Percentiles rank a stretch among this genome's conserved stretches.
Evolutionary conservation across 1,140 invertebrate species (phyloP).

Genomic region (Lasioglossum albipes): DNA sequence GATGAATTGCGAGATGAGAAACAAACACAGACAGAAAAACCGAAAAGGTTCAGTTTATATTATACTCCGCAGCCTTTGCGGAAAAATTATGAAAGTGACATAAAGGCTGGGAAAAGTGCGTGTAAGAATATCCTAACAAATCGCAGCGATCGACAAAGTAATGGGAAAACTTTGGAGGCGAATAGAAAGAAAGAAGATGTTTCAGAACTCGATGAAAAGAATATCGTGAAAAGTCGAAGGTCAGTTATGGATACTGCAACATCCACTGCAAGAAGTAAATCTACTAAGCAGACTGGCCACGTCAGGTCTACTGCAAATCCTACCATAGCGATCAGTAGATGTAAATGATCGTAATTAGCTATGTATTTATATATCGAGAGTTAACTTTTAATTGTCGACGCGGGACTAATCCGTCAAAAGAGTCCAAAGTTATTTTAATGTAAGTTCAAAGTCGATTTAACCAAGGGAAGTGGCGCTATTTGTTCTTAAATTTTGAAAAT

Average conservation of each 20-base stretch:
- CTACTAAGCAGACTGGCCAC: constrained; percentile 65
- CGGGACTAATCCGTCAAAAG: constrained; percentile 1
- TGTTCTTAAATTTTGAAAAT: constrained; percentile 22
- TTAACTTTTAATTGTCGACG: constrained; percentile 10
- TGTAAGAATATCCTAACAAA: constrained; percentile 43
- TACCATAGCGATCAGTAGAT: constrained; percentile 44
- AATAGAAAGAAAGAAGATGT: constrained; percentile 33
- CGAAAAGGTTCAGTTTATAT: constrained; percentile 72
- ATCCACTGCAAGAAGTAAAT: constrained; percentile 65
- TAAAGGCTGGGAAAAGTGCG: constrained; percentile 51
- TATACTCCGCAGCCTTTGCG: constrained; percentile 72
- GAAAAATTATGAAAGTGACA: constrained; percentile 70
- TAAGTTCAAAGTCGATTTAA: constrained; percentile 40
- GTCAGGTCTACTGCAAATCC: constrained; percentile 46
- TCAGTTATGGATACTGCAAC: constrained; percentile 60
- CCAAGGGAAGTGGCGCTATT: constrained; percentile 14
- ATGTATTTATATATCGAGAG: constrained; percentile 28
- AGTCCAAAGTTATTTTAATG: constrained; percentile 42
- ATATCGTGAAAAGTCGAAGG: constrained; percentile 53
- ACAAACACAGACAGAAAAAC: constrained; percentile 58
- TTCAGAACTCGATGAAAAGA: constrained; percentile 33
- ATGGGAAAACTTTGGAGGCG: constrained; percentile 44
- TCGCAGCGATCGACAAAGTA: constrained; percentile 39
- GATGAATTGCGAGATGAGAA: constrained; percentile 70
- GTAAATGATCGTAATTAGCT: constrained; percentile 58